A percentile compares a stretch with the other conserved stretches of the same genome.
These are phyloP conservation scores for Chaetorhynchus papuensis DNA, from an alignment of 2,113 vertebrate species.

Conservation along the genomic window DNA sequence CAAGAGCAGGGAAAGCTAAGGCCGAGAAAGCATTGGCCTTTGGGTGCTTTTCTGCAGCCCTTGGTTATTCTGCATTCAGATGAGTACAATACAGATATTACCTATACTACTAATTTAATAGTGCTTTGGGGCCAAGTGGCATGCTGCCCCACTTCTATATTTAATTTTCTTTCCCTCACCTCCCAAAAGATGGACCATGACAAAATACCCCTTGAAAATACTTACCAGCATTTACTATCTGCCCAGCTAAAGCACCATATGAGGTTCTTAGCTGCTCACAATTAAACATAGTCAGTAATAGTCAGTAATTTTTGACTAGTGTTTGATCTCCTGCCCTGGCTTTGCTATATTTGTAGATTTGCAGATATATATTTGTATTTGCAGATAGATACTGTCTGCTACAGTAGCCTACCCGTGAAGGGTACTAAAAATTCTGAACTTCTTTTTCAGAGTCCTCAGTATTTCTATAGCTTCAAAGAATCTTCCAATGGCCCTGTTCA, in stretches of 20 bases:
- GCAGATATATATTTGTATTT: background rate
- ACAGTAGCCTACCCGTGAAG: background rate
- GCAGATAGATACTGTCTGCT: background rate
- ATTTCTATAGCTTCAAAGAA: background rate
- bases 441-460: background rate
- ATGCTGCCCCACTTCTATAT: background rate
- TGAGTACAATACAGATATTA: background rate
- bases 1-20: background rate
- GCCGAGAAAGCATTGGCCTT: background rate
- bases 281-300: background rate
- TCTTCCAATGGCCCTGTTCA: background rate
- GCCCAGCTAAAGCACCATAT: background rate
- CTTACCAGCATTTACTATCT: background rate
- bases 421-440: background rate
- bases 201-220: background rate
- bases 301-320: background rate
- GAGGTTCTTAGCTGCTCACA: background rate
- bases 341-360: background rate
- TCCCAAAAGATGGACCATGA: background rate
- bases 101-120: background rate
- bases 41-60: background rate
- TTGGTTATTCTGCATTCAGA: background rate
- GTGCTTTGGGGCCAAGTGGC: background rate
- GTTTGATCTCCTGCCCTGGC: background rate
- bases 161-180: background rate